These are phyloP conservation scores for Salvelinus fontinalis DNA, from an alignment of 2,113 vertebrate species.

Conservation along the genomic window DNA sequence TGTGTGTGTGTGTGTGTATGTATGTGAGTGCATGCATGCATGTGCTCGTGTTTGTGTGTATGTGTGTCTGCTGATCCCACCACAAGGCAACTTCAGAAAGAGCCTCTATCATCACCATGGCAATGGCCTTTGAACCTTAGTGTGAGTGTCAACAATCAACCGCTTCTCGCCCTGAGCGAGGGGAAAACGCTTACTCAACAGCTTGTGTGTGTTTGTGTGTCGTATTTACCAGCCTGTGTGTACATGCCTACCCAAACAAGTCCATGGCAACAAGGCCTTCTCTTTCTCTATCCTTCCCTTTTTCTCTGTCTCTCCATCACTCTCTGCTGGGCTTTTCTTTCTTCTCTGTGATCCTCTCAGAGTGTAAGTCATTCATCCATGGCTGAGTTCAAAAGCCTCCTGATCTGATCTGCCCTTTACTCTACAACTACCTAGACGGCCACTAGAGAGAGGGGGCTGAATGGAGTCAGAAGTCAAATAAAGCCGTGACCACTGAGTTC, in stretches of 20 bases:
- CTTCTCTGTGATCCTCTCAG: conserved; percentile 34
- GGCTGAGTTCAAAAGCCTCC: conserved; percentile 44
- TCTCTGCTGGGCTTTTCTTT: conserved; percentile 43
- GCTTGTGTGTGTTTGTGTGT: not conserved
- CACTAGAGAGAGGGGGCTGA: too few relatives aligned
- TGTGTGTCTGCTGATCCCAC: conserved; percentile 45
- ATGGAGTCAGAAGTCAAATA: too few relatives aligned
- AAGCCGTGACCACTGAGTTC: too few relatives aligned
- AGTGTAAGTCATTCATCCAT: conserved; percentile 48
- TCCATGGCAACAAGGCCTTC: conserved; percentile 56
- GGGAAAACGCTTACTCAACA: not conserved
- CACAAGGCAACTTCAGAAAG: too few relatives aligned
- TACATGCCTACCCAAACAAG: conserved; percentile 56
- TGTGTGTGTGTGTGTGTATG: not conserved
- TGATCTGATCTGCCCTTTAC: too few relatives aligned
- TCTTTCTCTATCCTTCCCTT: too few relatives aligned
- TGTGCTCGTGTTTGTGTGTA: too few relatives aligned
- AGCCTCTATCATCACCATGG: conserved; percentile 32
- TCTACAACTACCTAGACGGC: too few relatives aligned
- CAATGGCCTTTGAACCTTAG: conserved; percentile 35
- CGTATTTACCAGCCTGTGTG: conserved; percentile 37
- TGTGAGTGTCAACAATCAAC: conserved; percentile 46
- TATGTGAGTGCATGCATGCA: conserved; percentile 7
- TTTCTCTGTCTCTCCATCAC: not conserved
- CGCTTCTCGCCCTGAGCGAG: conserved; percentile 26